A percentile compares a stretch with the other conserved stretches of the same genome.
phyloP scores from a whole-genome alignment of 2,113 vertebrate species.

The Oostethus manadensis region DNA sequence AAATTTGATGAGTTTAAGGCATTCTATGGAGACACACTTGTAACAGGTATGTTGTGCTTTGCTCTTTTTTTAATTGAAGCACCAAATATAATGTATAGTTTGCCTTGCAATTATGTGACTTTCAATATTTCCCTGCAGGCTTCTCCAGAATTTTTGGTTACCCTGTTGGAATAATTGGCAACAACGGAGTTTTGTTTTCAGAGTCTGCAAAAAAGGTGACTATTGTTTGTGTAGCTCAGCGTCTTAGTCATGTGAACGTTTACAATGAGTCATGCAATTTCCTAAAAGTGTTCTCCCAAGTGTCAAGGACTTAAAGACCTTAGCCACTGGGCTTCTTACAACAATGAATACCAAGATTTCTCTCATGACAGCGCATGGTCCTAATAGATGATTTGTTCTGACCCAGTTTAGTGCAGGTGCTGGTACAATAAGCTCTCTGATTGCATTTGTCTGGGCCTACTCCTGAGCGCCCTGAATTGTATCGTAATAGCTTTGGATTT shows the following conservation, averaged over 20 bases:
- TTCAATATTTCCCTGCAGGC: conserved; percentile 66
- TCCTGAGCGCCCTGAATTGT: conserved; percentile 25
- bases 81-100: not conserved
- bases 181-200: conserved; percentile 97
- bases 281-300: conserved; percentile 22
- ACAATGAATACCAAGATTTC: conserved; percentile 20
- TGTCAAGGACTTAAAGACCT: conserved; percentile 36
- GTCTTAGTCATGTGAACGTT: not conserved
- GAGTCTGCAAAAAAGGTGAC: conserved; percentile 95
- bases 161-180: conserved; percentile 93
- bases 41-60: conserved; percentile 79
- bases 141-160: conserved; percentile 96
- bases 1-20: conserved; percentile 97
- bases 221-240: not conserved
- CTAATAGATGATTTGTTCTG: conserved; percentile 21
- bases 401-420: conserved; percentile 25
- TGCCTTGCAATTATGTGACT: not conserved
- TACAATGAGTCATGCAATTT: not conserved
- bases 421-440: conserved; percentile 29
- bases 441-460: conserved; percentile 25
- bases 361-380: conserved; percentile 23
- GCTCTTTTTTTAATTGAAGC: not conserved
- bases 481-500: conserved; percentile 38
- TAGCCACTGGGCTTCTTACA: conserved; percentile 13
- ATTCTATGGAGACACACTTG: conserved; percentile 94